Base-by-base conservation (phyloP, 2,113 vertebrate species). In the Perccottus glenii region DNA sequence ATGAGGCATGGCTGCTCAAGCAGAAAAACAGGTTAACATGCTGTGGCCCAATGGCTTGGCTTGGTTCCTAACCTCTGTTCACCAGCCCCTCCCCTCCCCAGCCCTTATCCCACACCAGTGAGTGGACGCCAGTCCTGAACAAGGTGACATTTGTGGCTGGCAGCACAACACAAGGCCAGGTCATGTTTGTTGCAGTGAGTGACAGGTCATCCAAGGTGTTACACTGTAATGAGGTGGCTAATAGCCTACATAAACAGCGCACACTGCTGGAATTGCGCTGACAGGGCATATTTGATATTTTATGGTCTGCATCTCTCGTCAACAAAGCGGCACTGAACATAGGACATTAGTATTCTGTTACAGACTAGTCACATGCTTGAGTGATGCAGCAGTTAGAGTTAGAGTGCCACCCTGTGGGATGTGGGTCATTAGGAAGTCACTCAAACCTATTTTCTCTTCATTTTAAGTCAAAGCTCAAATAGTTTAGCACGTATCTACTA, bases 11-110 rank as follows among this genome's bases (percentile, higher is more conserved):
- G 79, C 75, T 42, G 42, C 80, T 79, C 78, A 77, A 72, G 87
- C 86, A 88, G 85, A 88, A 84, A 87, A 87, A 87, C 55, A 85
- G 80, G 87, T 90, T 89, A 92, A 90, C 90, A 89, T 59, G 86
- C 75, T 82, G 80, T 57, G 75, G 73, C 64, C 83, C 85, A 81
- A 49, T 70, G 72, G 67, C 77, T 85, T 75, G 69, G 77, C 78
- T 84, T 70, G 67, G 51, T 74, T 80, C 78, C 79, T 85, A 72
- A 73, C 84, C 82, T 77, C 62, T 48, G 59, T 45, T 62, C 63
- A 0, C 50, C 38, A 4, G 57, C 44, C 63, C 56, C 60, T 33
- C 60, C 19, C 14, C 19, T 43, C 49, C 47, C 49, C 32, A 35
- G 11, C 35, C 55, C 66, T 64, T 56, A 53, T 11, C 63, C 33